A percentile compares a stretch with the other conserved stretches of the same genome.
These are phyloP conservation scores for Phalera bucephala DNA, from an alignment of 2,888 invertebrate genomes.

Conservation along the genomic window DNA sequence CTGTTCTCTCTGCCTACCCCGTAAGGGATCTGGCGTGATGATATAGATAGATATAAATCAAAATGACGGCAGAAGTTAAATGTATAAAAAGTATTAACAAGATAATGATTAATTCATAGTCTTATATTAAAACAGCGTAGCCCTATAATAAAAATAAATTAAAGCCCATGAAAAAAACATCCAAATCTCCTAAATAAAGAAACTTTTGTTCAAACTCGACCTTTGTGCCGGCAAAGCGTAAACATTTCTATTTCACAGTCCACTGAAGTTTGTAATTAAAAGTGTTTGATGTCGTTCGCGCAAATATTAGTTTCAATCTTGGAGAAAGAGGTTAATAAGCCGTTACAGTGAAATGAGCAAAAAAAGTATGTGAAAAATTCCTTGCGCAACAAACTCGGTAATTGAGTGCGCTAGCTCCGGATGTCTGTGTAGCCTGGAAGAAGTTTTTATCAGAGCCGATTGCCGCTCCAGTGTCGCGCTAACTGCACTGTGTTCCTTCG, in stretches of 20 bases:
- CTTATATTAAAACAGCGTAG: no score
- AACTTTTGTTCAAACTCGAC: constrained; percentile 23
- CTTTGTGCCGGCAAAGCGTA: constrained; percentile 20
- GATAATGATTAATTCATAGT: no score
- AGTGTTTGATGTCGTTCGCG: constrained; percentile 36
- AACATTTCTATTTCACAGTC: constrained; percentile 28
- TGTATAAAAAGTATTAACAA: no score
- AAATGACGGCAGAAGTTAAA: no score
- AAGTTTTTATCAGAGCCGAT: constrained; percentile 72
- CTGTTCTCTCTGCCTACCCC: no score
- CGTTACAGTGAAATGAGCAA: constrained; percentile 38
- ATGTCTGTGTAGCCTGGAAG: constrained; percentile 65
- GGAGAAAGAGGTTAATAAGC: constrained; percentile 51
- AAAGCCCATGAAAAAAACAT: no score
- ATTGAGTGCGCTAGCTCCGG: constrained; percentile 68
- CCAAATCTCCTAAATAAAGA: constrained; percentile 31
- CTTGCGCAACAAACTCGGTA: constrained; percentile 67
- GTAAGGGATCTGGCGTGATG: no score
- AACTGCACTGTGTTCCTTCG: constrained; percentile 44
- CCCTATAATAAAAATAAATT: no score
- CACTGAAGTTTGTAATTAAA: constrained; percentile 25
- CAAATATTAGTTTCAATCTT: constrained; percentile 45
- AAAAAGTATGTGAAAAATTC: constrained; percentile 57
- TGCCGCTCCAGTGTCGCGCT: constrained; percentile 59
- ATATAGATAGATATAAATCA: no score